Conservation (phyloP, 2,888 invertebrate genomes). For the Amphipyra tragopoginis region DNA sequence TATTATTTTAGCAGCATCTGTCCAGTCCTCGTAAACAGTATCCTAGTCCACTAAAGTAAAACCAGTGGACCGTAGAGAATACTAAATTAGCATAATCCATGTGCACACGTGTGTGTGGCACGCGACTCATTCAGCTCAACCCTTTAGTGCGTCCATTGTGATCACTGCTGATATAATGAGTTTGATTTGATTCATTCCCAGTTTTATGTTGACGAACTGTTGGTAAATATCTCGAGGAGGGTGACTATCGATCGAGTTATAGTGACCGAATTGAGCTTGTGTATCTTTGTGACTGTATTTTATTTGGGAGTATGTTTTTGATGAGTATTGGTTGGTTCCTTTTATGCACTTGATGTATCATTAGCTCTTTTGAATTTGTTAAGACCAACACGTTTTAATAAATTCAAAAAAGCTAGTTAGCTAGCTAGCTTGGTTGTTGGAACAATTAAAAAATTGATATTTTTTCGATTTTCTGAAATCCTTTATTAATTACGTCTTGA, state of each 20-base stretch:
- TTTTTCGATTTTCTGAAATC: no score
- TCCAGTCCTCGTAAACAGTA: slow-evolving; percentile 29
- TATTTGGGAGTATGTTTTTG: slow-evolving; percentile 7
- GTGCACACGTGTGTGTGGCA: slow-evolving; percentile 72
- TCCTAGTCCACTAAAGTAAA: slow-evolving; percentile 47
- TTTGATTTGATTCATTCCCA: slow-evolving; percentile 69
- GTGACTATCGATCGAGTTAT: slow-evolving; percentile 58
- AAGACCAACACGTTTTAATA: no score
- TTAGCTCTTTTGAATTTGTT: background rate
- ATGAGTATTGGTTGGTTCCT: slow-evolving; percentile 1
- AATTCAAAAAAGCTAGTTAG: no score
- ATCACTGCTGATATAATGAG: slow-evolving; percentile 65
- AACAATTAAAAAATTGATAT: no score
- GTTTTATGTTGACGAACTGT: slow-evolving; percentile 62
- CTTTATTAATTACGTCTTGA: no score
- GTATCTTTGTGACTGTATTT: slow-evolving; percentile 28
- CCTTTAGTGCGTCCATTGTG: slow-evolving; percentile 71
- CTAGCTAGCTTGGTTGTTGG: no score
- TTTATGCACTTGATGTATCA: slow-evolving; percentile 1
- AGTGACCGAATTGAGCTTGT: slow-evolving; percentile 54
- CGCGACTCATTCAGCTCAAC: slow-evolving; percentile 73
- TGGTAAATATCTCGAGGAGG: slow-evolving; percentile 59
- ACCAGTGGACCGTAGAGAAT: slow-evolving; percentile 59
- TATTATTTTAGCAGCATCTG: slow-evolving; percentile 21
- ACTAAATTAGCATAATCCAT: slow-evolving; percentile 76